These are phyloP conservation scores for Verasper variegatus DNA, from an alignment of 2,113 vertebrate genomes.

Conservation along the genomic window DNA sequence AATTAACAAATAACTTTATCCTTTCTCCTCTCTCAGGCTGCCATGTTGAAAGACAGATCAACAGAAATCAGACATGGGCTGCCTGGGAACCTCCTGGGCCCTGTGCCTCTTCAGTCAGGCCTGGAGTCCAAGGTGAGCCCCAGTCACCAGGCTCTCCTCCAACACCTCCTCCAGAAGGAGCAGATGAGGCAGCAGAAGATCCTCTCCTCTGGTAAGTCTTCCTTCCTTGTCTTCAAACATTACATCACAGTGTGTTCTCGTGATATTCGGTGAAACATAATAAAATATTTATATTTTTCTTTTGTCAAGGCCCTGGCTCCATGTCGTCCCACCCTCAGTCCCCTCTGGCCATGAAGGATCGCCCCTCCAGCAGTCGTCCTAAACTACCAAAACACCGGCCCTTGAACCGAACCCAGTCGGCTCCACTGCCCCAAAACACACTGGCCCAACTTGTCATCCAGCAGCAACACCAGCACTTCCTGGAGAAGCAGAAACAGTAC, in stretches of 20 bases:
- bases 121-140: constrained; percentile 93
- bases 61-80: constrained; percentile 86
- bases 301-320: constrained; percentile 80
- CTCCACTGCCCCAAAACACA: constrained; percentile 95
- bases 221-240: background rate
- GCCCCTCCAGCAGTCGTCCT: constrained; percentile 86
- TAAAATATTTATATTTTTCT: background rate
- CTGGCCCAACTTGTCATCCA: constrained; percentile 98
- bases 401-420: constrained; percentile 95
- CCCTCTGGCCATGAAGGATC: constrained; percentile 91
- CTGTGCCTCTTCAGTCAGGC: constrained; percentile 85
- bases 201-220: constrained; percentile 88
- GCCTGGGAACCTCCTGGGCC: constrained; percentile 87
- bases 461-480: constrained; percentile 97
- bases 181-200: constrained; percentile 97
- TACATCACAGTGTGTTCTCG: background rate
- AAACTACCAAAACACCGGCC: constrained; percentile 96
- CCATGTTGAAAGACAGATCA: constrained; percentile 90
- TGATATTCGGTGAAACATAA: background rate
- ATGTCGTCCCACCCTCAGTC: constrained; percentile 91
- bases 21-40: constrained; percentile 81
- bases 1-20: background rate
- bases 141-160: constrained; percentile 97
- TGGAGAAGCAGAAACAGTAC: constrained; percentile 98
- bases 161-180: constrained; percentile 96